These are phyloP conservation scores for Gallirallus australis DNA, from an alignment of 2,797 vertebrate species.

Conservation along the genomic window DNA sequence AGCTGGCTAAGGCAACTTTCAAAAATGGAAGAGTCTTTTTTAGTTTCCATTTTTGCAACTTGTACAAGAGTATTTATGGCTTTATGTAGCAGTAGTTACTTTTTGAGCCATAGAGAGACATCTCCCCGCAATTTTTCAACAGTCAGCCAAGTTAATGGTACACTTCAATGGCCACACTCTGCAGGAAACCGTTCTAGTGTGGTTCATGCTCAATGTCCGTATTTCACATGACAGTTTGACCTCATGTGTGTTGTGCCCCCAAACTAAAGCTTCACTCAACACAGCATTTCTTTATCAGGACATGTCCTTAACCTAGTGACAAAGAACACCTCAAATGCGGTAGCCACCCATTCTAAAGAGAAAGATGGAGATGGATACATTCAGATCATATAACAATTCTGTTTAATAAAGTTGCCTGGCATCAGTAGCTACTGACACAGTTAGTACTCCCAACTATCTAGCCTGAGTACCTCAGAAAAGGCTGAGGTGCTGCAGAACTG, in stretches of 20 bases:
- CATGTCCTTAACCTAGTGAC: not conserved
- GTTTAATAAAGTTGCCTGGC: not conserved
- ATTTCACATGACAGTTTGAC: not conserved
- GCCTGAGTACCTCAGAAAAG: not conserved
- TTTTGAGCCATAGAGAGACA: not conserved
- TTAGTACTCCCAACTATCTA: not conserved
- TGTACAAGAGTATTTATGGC: not conserved
- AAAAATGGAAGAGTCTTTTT: not conserved
- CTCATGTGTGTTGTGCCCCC: not conserved
- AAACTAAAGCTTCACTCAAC: not conserved
- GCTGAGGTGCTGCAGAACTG: not conserved
- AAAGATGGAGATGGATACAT: not conserved
- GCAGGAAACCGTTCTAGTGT: not conserved
- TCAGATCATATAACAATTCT: not conserved
- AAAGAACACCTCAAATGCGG: not conserved
- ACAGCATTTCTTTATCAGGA: not conserved
- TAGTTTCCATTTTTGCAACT: not conserved
- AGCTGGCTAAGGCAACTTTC: not conserved
- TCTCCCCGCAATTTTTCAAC: not conserved
- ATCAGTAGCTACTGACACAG: not conserved
- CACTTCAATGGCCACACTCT: not conserved
- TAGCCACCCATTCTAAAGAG: not conserved
- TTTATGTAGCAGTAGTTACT: not conserved
- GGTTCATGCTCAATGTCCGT: not conserved
- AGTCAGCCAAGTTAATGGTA: not conserved